A percentile compares a stretch with the other conserved stretches of the same genome.
Conservation (phyloP, 2,113 vertebrate genomes). For the Rhea americana region DNA sequence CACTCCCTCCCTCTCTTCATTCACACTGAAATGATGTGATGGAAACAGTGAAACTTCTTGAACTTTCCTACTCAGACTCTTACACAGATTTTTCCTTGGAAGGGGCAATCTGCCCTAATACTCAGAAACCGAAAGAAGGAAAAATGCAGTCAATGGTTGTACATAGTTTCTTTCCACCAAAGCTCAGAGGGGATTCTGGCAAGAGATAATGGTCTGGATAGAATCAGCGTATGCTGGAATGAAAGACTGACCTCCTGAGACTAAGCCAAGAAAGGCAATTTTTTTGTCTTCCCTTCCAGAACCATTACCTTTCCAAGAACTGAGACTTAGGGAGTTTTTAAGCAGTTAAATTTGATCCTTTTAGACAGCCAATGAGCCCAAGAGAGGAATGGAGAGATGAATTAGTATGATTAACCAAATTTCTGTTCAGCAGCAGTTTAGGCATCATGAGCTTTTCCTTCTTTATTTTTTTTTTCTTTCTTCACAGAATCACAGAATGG, state of each 20-base stretch:
- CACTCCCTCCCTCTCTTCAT: background rate
- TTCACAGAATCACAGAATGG: too few species aligned
- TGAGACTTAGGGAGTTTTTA: background rate
- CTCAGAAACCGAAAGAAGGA: background rate
- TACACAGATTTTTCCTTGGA: conserved; percentile 41
- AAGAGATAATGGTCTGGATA: conserved; percentile 13
- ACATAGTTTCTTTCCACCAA: background rate
- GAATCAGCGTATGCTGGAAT: conserved; percentile 26
- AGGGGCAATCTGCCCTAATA: conserved; percentile 15
- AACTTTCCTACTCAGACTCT: conserved; percentile 13
- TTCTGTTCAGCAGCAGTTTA: background rate
- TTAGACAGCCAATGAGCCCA: background rate
- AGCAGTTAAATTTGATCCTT: background rate
- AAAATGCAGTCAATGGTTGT: conserved; percentile 29
- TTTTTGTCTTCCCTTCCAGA: background rate
- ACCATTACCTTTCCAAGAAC: background rate
- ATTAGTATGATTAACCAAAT: conserved; percentile 5
- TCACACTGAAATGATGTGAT: background rate
- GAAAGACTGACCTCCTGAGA: conserved; percentile 1
- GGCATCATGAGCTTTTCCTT: background rate
- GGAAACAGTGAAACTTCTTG: conserved; percentile 32
- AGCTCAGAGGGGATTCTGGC: conserved; percentile 30
- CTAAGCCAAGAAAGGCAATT: conserved; percentile 3
- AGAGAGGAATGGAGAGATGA: background rate
- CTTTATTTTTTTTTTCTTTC: background rate